Conservation (phyloP, 2,888 invertebrate species). For the Drosophila merina region DNA sequence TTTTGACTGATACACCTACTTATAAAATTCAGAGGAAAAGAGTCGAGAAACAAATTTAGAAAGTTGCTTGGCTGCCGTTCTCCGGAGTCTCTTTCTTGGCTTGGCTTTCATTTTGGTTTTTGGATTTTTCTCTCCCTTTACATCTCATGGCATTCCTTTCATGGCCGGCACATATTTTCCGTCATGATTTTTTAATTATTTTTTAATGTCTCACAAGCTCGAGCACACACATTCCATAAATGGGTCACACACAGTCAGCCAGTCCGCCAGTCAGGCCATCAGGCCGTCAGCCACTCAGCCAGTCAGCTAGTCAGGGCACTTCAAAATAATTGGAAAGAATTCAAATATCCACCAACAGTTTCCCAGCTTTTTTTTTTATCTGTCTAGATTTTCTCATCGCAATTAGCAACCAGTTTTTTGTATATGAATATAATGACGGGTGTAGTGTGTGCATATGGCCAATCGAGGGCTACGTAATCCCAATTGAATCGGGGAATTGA, state of each 20-base stretch:
- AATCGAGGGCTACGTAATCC: conserved; percentile 39
- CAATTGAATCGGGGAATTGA: conserved; percentile 45
- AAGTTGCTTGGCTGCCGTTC: conserved; percentile 72
- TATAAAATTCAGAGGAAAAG: conserved; percentile 52
- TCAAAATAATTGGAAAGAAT: conserved; percentile 39
- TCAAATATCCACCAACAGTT: conserved; percentile 30
- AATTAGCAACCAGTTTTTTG: conserved; percentile 67
- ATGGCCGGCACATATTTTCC: conserved; percentile 40
- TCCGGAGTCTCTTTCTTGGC: conserved; percentile 55
- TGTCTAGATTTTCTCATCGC: conserved; percentile 28
- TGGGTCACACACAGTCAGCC: conserved; percentile 40
- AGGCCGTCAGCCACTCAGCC: background rate
- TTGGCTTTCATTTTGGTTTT: conserved; percentile 60
- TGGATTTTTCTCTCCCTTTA: conserved; percentile 38
- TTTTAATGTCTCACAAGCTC: conserved; percentile 45
- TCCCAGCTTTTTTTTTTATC: conserved; percentile 20
- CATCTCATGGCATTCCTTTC: conserved; percentile 60
- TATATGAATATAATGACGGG: conserved; percentile 49
- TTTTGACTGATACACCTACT: conserved; percentile 72
- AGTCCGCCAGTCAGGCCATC: background rate
- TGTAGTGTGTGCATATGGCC: conserved; percentile 32
- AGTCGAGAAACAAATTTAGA: conserved; percentile 62
- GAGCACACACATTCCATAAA: conserved; percentile 43
- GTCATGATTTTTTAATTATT: conserved; percentile 51
- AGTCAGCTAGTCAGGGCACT: conserved; percentile 22